Evolutionary conservation across 2,888 invertebrate genomes (phyloP).

Genomic region (Conistra vaccinii): DNA sequence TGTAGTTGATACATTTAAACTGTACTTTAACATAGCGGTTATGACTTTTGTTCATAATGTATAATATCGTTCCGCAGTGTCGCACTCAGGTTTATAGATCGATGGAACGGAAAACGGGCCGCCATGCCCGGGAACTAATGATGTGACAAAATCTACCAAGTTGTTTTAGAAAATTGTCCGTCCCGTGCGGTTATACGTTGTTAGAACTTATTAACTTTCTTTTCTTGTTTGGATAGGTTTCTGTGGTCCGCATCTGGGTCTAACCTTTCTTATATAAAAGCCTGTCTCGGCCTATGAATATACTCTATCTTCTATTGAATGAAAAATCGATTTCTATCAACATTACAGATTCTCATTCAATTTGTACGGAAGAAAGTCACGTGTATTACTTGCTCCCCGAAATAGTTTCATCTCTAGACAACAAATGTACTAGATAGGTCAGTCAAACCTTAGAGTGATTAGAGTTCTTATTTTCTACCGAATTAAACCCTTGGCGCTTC

Average conservation of each 20-base stretch:
- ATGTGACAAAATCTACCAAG: conserved; percentile 55
- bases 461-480: not conserved
- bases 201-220: conserved; percentile 61
- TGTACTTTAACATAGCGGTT: conserved; percentile 47
- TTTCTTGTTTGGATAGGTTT: conserved; percentile 61
- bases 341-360: conserved; percentile 36
- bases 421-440: not conserved
- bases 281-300: conserved; percentile 32
- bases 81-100: conserved; percentile 19
- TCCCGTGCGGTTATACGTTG: conserved; percentile 26
- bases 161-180: conserved; percentile 51
- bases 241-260: conserved; percentile 37
- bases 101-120: conserved; percentile 37
- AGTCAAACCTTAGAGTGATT: not conserved
- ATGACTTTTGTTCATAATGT: conserved; percentile 52
- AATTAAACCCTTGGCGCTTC: not conserved
- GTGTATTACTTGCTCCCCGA: conserved; percentile 19
- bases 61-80: conserved; percentile 27
- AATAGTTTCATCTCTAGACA: conserved; percentile 40
- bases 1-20: conserved; percentile 61
- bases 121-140: conserved; percentile 46
- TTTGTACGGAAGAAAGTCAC: conserved; percentile 20
- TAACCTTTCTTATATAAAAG: conserved; percentile 55
- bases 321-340: conserved; percentile 56
- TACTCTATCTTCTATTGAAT: conserved; percentile 37